Evolutionary conservation across 2,888 invertebrate species (phyloP).

Genomic region (Smittia aterrima): DNA sequence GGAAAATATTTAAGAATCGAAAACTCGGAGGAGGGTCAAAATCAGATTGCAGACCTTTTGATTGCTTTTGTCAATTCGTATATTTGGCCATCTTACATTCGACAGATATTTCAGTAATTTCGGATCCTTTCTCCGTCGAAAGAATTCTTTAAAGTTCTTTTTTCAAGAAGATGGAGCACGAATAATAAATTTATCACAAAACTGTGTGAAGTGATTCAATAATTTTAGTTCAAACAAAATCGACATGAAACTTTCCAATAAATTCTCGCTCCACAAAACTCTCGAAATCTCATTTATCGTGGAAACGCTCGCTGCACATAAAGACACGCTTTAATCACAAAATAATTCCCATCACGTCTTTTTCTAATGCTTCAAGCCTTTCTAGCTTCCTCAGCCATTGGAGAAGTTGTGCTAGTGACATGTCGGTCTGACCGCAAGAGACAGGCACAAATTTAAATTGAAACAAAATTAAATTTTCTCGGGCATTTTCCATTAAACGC

Average conservation of each 20-base stretch:
- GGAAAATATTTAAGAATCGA: background rate
- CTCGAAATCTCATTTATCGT: background rate
- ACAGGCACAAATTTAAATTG: background rate
- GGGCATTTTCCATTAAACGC: no score
- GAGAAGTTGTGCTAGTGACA: background rate
- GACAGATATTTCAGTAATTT: background rate
- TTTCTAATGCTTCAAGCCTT: constrained; percentile 33
- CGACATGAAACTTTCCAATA: background rate
- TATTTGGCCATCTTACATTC: background rate
- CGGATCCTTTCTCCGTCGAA: background rate
- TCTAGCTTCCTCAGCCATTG: background rate
- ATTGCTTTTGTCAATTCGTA: constrained; percentile 27
- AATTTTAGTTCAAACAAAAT: background rate
- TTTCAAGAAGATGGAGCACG: background rate
- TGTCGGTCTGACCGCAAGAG: background rate
- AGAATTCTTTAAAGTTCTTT: background rate
- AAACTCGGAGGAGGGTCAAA: background rate
- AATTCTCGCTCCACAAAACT: background rate
- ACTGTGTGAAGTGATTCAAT: background rate
- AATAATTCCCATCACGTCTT: constrained; percentile 26
- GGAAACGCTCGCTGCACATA: background rate
- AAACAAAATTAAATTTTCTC: background rate
- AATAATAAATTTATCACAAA: background rate
- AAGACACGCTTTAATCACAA: constrained; percentile 27
- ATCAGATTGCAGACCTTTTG: constrained; percentile 26